phyloP scores from a whole-genome alignment of 30 jellyfish, hydroid and myxozoan species.

The Nemopilema nomurai region DNA sequence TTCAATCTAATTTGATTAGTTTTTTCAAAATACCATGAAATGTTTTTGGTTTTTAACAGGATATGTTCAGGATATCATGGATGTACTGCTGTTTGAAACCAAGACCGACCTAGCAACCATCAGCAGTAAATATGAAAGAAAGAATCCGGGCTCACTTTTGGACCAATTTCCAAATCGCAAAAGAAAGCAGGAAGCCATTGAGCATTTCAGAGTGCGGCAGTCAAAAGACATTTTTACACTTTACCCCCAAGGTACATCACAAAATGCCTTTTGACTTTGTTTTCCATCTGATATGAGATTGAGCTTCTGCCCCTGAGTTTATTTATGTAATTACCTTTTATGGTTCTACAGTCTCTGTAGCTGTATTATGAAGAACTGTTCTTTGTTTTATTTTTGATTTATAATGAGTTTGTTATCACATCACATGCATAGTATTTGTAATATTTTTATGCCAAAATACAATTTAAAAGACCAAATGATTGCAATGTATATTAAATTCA shows the following conservation, averaged over 20 bases:
- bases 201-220: neutral
- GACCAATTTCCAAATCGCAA: slow-evolving; percentile 8
- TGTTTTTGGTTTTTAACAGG: neutral
- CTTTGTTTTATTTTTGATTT: neutral
- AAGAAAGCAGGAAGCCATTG: slow-evolving; percentile 4
- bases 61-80: neutral
- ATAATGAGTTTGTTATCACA: neutral
- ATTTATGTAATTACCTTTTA: too few relatives aligned
- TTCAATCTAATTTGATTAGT: neutral
- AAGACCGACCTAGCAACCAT: neutral
- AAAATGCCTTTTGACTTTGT: neutral
- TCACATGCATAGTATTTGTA: neutral
- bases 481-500: neutral
- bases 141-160: slow-evolving; percentile 3
- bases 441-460: neutral
- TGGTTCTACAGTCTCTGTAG: neutral
- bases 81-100: neutral
- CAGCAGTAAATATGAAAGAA: neutral
- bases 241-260: neutral
- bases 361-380: neutral
- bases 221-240: neutral
- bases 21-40: neutral
- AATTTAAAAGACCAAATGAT: neutral
- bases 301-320: neutral
- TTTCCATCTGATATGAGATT: neutral